A percentile compares a stretch with the other conserved stretches of the same genome.
Conservation (phyloP, 1,140 invertebrate genomes). For the Macrosteles quadrilineatus region DNA sequence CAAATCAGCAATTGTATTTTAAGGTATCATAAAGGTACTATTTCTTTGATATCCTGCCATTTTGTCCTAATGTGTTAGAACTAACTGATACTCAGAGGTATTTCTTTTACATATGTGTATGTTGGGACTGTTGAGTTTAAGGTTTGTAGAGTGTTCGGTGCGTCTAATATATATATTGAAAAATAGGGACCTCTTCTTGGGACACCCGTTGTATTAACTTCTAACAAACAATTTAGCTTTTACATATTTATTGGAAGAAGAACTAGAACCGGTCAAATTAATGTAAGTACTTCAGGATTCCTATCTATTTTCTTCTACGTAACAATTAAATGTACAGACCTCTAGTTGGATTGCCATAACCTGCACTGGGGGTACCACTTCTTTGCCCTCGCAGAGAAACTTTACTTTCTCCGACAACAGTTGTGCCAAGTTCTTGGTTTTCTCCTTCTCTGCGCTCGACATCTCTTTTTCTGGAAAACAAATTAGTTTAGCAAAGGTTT, state of each 20-base stretch:
- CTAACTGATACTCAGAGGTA: no score
- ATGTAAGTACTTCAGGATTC: neutral
- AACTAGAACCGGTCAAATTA: neutral
- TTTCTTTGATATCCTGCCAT: no score
- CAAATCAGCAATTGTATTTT: no score
- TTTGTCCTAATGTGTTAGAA: no score
- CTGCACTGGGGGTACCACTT: slow-evolving; percentile 62
- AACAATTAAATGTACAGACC: slow-evolving; percentile 48
- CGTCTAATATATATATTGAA: no score
- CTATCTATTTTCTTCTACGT: neutral
- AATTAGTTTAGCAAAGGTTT: neutral
- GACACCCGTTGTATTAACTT: slow-evolving; percentile 59
- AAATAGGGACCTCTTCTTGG: slow-evolving; percentile 58
- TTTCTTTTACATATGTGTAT: no score
- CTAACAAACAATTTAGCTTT: slow-evolving; percentile 67
- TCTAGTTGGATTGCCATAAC: slow-evolving; percentile 65
- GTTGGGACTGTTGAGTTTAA: no score
- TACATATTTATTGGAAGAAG: no score
- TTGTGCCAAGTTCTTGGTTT: slow-evolving; percentile 4
- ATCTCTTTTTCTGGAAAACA: neutral
- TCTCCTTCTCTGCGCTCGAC: neutral
- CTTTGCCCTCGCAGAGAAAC: slow-evolving; percentile 64
- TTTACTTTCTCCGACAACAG: slow-evolving; percentile 58
- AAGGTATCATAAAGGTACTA: no score
- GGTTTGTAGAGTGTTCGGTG: no score